These are phyloP conservation scores for Trissolcus basalis DNA, from an alignment of 1,140 invertebrate species.

Conservation along the genomic window DNA sequence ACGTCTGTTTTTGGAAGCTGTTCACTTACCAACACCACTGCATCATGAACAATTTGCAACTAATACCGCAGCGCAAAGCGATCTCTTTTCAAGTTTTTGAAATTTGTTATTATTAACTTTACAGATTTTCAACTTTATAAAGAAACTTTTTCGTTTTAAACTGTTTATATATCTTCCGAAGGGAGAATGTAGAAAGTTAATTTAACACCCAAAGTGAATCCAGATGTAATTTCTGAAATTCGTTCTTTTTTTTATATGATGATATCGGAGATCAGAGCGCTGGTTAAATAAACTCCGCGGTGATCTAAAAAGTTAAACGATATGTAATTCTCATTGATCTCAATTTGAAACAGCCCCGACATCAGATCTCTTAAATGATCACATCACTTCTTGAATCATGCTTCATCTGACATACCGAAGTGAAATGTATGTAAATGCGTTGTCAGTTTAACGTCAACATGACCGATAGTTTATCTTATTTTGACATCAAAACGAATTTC, in stretches of 20 bases:
- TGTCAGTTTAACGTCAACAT: constrained; percentile 56
- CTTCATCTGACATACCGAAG: constrained; percentile 30
- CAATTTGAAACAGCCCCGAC: neutral
- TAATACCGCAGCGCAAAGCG: constrained; percentile 6
- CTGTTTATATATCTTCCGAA: too few species aligned
- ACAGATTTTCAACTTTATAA: constrained; percentile 13
- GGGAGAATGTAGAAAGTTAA: too few species aligned
- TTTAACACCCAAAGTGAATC: too few species aligned
- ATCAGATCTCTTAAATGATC: constrained; percentile 32
- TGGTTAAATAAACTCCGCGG: too few species aligned
- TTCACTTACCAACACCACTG: constrained; percentile 29
- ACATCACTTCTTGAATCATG: constrained; percentile 20
- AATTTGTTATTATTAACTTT: constrained; percentile 23
- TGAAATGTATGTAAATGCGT: constrained; percentile 57
- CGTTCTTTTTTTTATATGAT: too few species aligned
- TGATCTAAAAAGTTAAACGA: too few species aligned
- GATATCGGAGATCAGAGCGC: too few species aligned
- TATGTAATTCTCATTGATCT: neutral
- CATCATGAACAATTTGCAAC: constrained; percentile 25
- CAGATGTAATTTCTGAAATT: neutral
- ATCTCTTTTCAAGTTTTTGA: constrained; percentile 9
- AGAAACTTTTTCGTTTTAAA: neutral
- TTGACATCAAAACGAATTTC: constrained; percentile 55
- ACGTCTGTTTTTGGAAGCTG: constrained; percentile 35
- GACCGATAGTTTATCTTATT: constrained; percentile 56